phyloP scores from a whole-genome alignment of 2,797 vertebrate genomes.

The Schizopygopsis pylzovi region DNA sequence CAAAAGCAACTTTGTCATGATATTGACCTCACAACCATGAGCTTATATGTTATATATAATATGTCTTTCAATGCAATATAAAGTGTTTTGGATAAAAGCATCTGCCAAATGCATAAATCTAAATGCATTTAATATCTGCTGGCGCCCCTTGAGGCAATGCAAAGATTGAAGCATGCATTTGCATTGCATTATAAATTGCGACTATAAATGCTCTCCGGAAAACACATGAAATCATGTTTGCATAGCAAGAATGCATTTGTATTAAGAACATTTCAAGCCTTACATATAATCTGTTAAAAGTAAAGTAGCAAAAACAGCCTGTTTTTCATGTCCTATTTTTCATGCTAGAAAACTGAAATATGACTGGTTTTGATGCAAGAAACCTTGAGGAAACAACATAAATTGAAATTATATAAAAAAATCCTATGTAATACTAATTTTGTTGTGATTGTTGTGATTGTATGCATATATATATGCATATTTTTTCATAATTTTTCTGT shows the following conservation, averaged over 20 bases:
- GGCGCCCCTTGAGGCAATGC: neutral
- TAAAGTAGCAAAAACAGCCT: neutral
- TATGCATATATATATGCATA: neutral
- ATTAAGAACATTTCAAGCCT: neutral
- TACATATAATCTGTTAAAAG: neutral
- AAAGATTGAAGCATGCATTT: neutral
- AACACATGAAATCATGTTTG: neutral
- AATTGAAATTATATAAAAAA: neutral
- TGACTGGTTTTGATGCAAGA: neutral
- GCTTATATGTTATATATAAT: no score
- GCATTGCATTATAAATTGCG: neutral
- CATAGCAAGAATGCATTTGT: neutral
- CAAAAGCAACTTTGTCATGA: neutral
- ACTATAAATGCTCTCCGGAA: no score
- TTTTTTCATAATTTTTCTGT: no score
- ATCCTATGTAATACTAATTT: no score
- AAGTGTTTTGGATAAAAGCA: neutral
- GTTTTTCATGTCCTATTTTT: neutral
- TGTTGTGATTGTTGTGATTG: no score
- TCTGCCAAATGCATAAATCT: neutral
- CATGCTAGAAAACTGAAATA: neutral
- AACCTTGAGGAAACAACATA: neutral
- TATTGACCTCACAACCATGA: neutral
- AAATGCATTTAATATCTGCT: neutral
- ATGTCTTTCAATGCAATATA: neutral